Conservation (phyloP, 23 tunicate species). For the Corella eumyota region DNA sequence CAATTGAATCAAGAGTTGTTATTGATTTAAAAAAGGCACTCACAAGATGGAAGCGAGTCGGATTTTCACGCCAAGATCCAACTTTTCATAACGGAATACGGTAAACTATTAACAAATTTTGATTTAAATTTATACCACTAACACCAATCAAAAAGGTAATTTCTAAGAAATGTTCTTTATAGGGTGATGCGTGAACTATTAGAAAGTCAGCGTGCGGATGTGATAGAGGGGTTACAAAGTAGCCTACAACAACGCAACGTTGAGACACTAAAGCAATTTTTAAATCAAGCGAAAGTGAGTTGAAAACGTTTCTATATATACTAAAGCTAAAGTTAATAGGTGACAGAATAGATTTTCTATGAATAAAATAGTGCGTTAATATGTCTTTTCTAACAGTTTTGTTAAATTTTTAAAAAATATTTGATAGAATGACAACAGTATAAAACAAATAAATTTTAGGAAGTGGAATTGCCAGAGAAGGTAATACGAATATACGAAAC, state of each 20-base stretch:
- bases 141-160: not conserved
- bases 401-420: too few relatives aligned
- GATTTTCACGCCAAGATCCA: not conserved
- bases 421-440: too few relatives aligned
- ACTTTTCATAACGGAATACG: too few relatives aligned
- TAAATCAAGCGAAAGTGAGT: not conserved
- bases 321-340: too few relatives aligned
- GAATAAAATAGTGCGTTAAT: too few relatives aligned
- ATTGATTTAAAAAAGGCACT: not conserved
- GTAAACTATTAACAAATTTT: too few relatives aligned
- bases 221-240: not conserved
- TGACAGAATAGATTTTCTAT: too few relatives aligned
- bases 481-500: too few relatives aligned
- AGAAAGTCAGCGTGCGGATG: not conserved
- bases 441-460: too few relatives aligned
- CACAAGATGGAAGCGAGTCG: not conserved
- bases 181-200: conserved; percentile 1
- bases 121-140: too few relatives aligned
- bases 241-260: not conserved
- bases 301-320: not conserved
- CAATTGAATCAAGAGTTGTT: not conserved
- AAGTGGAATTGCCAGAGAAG: too few relatives aligned
- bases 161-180: not conserved
- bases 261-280: not conserved
- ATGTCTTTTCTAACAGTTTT: too few relatives aligned